phyloP scores from a whole-genome alignment of 2,888 invertebrate species.

The Sphinx pinastri region DNA sequence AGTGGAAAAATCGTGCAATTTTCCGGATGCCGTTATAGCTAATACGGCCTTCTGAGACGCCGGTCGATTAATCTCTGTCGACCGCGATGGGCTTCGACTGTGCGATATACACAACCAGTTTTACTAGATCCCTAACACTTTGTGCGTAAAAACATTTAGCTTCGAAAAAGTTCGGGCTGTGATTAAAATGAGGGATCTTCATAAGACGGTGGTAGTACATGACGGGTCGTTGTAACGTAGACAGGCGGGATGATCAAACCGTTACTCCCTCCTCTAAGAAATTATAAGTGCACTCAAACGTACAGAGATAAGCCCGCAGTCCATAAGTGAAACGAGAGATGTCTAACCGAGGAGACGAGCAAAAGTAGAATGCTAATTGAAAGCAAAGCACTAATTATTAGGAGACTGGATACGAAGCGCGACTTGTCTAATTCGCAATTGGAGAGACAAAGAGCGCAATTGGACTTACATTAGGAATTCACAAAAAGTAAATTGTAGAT shows the following conservation, averaged over 20 bases:
- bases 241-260: constrained; percentile 56
- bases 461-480: constrained; percentile 44
- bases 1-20: constrained; percentile 78
- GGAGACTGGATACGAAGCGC: constrained; percentile 43
- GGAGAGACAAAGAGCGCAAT: constrained; percentile 51
- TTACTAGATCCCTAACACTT: constrained; percentile 56
- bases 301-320: constrained; percentile 54
- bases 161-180: constrained; percentile 36
- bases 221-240: constrained; percentile 56
- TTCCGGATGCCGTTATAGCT: constrained; percentile 80
- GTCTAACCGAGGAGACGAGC: neutral
- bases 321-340: constrained; percentile 37
- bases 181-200: constrained; percentile 43
- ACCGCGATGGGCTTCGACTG: constrained; percentile 69
- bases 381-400: constrained; percentile 39
- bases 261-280: constrained; percentile 54
- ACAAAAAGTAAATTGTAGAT: constrained; percentile 40
- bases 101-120: constrained; percentile 66
- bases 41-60: constrained; percentile 73
- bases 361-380: constrained; percentile 30
- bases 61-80: constrained; percentile 79
- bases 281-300: constrained; percentile 64
- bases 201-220: constrained; percentile 49
- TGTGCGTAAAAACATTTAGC: constrained; percentile 56
- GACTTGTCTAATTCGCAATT: constrained; percentile 49